These are phyloP conservation scores for Drosophila melanica DNA, from an alignment of 1,140 invertebrate genomes.

Conservation along the genomic window DNA sequence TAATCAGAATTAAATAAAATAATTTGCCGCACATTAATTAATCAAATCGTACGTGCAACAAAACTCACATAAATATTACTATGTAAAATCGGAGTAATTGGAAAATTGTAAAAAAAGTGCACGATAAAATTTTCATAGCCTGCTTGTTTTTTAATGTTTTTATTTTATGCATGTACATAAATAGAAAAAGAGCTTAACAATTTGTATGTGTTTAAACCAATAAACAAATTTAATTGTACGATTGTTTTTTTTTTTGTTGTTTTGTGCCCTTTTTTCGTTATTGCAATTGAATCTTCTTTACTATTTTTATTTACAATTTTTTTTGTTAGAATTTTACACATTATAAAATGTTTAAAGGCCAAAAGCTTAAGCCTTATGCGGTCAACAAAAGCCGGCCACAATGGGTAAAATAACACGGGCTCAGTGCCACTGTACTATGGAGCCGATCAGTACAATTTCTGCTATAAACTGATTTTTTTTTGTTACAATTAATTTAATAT, in stretches of 20 bases:
- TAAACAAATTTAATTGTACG: constrained; percentile 63
- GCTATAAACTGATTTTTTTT: no score
- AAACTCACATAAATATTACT: constrained; percentile 5
- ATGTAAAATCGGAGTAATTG: background rate
- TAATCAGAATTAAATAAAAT: background rate
- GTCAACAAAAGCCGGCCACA: constrained; percentile 54
- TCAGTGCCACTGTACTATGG: constrained; percentile 31
- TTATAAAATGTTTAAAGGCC: constrained; percentile 61
- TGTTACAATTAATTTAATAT: background rate
- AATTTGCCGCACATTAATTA: background rate
- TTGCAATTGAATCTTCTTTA: constrained; percentile 34
- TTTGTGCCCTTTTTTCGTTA: constrained; percentile 10
- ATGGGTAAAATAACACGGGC: constrained; percentile 57
- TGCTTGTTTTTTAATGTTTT: background rate
- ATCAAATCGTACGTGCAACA: background rate
- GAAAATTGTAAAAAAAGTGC: background rate
- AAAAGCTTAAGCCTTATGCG: constrained; percentile 60
- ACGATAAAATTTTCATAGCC: background rate
- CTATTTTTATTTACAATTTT: constrained; percentile 19
- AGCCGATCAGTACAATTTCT: background rate
- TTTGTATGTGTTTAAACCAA: constrained; percentile 59
- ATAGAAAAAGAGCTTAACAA: constrained; percentile 41
- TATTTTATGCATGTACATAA: constrained; percentile 10
- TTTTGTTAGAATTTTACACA: constrained; percentile 45
- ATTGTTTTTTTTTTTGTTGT: constrained; percentile 44